phyloP scores from a whole-genome alignment of 2,113 vertebrate species.

The Erythrolamprus reginae region DNA sequence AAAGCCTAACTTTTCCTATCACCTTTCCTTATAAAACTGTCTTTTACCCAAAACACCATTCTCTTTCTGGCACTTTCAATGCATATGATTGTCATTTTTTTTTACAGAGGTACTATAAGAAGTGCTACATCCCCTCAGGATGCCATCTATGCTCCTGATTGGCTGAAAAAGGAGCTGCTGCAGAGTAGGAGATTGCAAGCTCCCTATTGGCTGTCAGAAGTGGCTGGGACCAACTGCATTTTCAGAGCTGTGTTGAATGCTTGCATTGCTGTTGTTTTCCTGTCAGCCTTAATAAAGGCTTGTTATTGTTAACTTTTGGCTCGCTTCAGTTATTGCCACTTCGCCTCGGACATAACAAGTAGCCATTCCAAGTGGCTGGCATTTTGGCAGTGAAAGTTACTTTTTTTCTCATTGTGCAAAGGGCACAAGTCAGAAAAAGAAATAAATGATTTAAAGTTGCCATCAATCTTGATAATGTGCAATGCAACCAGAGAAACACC shows the following conservation, averaged over 20 bases:
- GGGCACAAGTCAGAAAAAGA: background rate
- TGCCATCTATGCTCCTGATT: no score
- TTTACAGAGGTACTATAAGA: background rate
- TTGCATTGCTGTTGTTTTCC: no score
- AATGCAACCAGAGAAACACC: background rate
- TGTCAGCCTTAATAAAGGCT: no score
- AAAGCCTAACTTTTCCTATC: background rate
- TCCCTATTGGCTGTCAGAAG: no score
- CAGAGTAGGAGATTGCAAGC: no score
- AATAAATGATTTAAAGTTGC: constrained; percentile 8
- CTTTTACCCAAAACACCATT: background rate
- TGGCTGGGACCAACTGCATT: no score
- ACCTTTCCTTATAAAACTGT: background rate
- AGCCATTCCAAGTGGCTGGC: background rate
- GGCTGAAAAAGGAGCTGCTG: no score
- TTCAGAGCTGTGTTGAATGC: no score
- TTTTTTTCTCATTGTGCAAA: background rate
- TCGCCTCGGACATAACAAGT: no score
- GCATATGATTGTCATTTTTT: background rate
- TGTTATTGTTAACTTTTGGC: no score
- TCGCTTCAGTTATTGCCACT: no score
- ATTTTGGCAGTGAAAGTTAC: background rate
- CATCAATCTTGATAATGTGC: background rate
- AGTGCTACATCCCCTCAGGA: no score
- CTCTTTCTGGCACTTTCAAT: background rate